These are phyloP conservation scores for Cabera pusaria DNA, from an alignment of 2,888 invertebrate species.

Conservation along the genomic window DNA sequence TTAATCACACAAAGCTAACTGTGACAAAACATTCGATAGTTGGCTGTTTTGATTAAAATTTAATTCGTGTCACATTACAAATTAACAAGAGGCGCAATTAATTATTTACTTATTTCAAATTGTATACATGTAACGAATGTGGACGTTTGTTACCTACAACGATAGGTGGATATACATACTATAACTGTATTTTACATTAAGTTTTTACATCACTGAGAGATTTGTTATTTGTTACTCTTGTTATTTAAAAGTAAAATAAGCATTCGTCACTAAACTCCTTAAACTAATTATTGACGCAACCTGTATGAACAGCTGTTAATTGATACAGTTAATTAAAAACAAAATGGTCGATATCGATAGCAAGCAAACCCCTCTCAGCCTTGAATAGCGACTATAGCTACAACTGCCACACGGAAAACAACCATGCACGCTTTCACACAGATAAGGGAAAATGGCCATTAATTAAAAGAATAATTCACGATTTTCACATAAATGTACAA, in stretches of 20 bases:
- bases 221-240: too few relatives aligned
- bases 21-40: conserved; percentile 16
- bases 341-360: conserved; percentile 34
- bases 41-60: conserved; percentile 9
- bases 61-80: conserved; percentile 22
- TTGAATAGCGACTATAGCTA: conserved; percentile 25
- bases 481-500: conserved; percentile 35
- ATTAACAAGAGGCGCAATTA: too few relatives aligned
- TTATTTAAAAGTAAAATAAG: too few relatives aligned
- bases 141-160: too few relatives aligned
- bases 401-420: background rate
- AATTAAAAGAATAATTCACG: conserved; percentile 28
- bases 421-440: conserved; percentile 14
- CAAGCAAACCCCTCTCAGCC: conserved; percentile 30
- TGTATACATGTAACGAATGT: too few relatives aligned
- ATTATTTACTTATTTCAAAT: too few relatives aligned
- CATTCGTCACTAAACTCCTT: conserved; percentile 11
- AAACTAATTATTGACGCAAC: conserved; percentile 14
- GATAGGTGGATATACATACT: too few relatives aligned
- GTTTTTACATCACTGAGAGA: too few relatives aligned
- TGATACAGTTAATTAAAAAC: conserved; percentile 51
- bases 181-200: too few relatives aligned
- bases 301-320: conserved; percentile 50
- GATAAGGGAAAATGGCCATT: conserved; percentile 9
- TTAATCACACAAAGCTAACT: conserved; percentile 8